phyloP scores from a whole-genome alignment of 2,113 vertebrate genomes.

The Bubalus kerabau region DNA sequence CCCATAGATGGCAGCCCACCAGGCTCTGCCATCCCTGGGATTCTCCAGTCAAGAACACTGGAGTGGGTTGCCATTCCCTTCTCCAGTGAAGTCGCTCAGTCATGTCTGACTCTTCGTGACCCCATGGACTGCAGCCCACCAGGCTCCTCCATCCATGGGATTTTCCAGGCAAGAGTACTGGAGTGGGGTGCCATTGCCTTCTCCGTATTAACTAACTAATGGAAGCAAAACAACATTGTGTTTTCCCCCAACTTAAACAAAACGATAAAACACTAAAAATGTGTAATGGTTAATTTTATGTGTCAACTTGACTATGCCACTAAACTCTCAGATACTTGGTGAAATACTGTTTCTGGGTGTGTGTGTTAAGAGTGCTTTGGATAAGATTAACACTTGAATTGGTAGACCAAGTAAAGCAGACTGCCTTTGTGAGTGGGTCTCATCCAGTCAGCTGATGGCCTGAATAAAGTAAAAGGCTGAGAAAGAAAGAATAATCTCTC shows the following conservation, averaged over 20 bases:
- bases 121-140: too few species aligned
- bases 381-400: not conserved
- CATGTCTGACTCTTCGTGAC: too few species aligned
- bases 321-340: not conserved
- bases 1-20: too few species aligned
- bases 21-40: too few species aligned
- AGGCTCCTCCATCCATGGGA: too few species aligned
- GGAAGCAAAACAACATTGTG: not conserved
- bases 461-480: not conserved
- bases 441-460: not conserved
- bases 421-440: not conserved
- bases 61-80: too few species aligned
- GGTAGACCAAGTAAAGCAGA: not conserved
- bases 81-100: too few species aligned
- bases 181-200: too few species aligned
- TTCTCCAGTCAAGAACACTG: too few species aligned
- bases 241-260: not conserved
- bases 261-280: not conserved
- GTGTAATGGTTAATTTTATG: not conserved
- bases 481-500: not conserved
- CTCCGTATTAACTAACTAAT: not conserved
- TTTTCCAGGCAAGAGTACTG: too few species aligned
- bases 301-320: not conserved
- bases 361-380: not conserved
- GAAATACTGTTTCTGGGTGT: not conserved